Evolutionary conservation across 1,140 invertebrate species (phyloP).

Genomic region (Pollicipes pollicipes): DNA sequence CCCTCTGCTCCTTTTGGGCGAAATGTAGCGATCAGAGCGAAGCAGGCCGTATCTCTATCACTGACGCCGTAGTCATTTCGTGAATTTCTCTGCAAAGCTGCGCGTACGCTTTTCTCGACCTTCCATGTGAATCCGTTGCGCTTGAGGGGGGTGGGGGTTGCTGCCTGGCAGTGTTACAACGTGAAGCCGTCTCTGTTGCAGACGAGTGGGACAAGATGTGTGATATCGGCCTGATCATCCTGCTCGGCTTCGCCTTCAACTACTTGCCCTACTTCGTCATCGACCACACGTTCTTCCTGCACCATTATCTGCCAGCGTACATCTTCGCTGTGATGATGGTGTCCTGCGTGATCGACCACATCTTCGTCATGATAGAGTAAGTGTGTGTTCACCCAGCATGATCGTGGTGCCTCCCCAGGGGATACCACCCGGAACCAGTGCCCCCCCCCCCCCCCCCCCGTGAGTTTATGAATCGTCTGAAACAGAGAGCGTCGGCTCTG

Average conservation of each 20-base stretch:
- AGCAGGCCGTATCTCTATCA: too few relatives aligned
- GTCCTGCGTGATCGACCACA: constrained; percentile 58
- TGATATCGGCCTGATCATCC: constrained; percentile 9
- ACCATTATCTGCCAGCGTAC: constrained; percentile 86
- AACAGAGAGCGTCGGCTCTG: too few relatives aligned
- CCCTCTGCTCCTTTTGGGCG: too few relatives aligned
- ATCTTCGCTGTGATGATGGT: constrained; percentile 67
- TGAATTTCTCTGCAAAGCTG: too few relatives aligned
- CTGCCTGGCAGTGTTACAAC: too few relatives aligned
- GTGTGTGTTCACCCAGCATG: constrained; percentile 12
- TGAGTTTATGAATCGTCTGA: constrained; percentile 9
- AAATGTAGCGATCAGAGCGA: too few relatives aligned
- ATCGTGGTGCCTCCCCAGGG: constrained; percentile 5
- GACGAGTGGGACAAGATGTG: constrained; percentile 18
- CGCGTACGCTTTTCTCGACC: too few relatives aligned
- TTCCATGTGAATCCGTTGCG: too few relatives aligned
- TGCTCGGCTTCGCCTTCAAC: constrained; percentile 40
- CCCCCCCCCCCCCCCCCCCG: constrained; percentile 11
- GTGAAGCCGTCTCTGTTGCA: background rate
- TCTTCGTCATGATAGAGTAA: constrained; percentile 41
- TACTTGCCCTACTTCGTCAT: constrained; percentile 82
- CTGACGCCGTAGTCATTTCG: too few relatives aligned
- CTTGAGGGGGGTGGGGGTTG: too few relatives aligned
- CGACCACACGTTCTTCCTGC: constrained; percentile 79
- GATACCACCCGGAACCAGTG: background rate